Conservation (phyloP, 2,797 vertebrate species). For the Hypotaenidia philippensis region DNA sequence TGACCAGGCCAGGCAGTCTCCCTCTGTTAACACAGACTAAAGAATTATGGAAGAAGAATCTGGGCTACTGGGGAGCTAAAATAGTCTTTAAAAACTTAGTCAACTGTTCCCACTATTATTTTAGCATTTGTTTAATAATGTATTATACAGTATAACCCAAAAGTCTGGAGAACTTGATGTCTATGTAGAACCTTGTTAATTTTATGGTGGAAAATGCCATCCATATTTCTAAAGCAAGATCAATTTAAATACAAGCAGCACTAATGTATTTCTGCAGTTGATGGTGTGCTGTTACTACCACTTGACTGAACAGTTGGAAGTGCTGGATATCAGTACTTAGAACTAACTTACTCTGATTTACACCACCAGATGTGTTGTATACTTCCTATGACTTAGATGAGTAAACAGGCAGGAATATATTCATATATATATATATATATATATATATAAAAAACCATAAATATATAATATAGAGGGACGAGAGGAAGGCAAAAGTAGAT, state of each 20-base stretch:
- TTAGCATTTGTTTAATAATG: not conserved
- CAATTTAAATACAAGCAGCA: not conserved
- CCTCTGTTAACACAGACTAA: not conserved
- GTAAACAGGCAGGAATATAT: not conserved
- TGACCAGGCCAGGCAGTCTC: rapidly evolving
- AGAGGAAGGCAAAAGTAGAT: not conserved
- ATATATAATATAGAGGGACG: not conserved
- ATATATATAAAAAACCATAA: not conserved
- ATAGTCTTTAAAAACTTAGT: not conserved
- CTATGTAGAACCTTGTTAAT: not conserved
- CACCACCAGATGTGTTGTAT: not conserved
- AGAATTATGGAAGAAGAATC: not conserved
- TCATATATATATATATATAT: not conserved
- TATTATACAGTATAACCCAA: not conserved
- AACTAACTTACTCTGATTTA: not conserved
- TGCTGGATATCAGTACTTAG: not conserved
- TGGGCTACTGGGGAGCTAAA: not conserved
- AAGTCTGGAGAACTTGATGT: not conserved
- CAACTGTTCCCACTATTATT: not conserved
- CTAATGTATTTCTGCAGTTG: not conserved
- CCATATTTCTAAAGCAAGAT: not conserved
- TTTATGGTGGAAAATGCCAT: not conserved
- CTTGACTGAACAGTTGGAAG: not conserved
- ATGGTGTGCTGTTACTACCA: not conserved
- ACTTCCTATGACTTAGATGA: not conserved